Evolutionary conservation across 2,888 invertebrate genomes (phyloP).

Genomic region (Erpobdella octoculata): DNA sequence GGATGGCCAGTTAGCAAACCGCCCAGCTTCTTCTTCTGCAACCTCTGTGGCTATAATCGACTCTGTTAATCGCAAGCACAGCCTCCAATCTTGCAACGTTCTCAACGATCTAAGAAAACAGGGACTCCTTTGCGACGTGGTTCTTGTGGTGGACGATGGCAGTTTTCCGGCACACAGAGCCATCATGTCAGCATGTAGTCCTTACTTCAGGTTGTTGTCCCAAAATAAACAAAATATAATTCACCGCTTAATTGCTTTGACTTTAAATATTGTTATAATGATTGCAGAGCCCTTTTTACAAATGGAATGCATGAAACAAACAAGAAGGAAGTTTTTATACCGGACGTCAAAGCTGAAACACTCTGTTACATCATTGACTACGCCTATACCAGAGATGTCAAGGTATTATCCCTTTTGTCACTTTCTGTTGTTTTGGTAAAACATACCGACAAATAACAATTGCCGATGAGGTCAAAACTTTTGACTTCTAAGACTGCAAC

Average conservation of each 20-base stretch:
- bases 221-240: too few species aligned
- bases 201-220: conserved; percentile 73
- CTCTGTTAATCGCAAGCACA: conserved; percentile 63
- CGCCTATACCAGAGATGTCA: conserved; percentile 67
- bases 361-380: conserved; percentile 67
- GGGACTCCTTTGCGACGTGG: conserved; percentile 75
- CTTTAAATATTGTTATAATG: background rate
- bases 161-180: conserved; percentile 72
- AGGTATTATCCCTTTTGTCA: too few species aligned
- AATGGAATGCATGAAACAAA: conserved; percentile 58
- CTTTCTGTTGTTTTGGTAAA: too few species aligned
- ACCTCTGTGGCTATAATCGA: conserved; percentile 10
- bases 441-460: too few species aligned
- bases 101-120: conserved; percentile 73
- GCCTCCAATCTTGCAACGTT: conserved; percentile 74
- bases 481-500: too few species aligned
- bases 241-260: background rate
- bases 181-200: conserved; percentile 65
- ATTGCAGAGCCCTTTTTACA: conserved; percentile 60
- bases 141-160: conserved; percentile 71
- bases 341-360: conserved; percentile 69
- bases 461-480: too few species aligned
- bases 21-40: conserved; percentile 6
- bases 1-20: background rate
- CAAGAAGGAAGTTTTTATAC: conserved; percentile 42